These are phyloP conservation scores for Novumbra hubbsi DNA, from an alignment of 2,797 vertebrate species.

Conservation along the genomic window DNA sequence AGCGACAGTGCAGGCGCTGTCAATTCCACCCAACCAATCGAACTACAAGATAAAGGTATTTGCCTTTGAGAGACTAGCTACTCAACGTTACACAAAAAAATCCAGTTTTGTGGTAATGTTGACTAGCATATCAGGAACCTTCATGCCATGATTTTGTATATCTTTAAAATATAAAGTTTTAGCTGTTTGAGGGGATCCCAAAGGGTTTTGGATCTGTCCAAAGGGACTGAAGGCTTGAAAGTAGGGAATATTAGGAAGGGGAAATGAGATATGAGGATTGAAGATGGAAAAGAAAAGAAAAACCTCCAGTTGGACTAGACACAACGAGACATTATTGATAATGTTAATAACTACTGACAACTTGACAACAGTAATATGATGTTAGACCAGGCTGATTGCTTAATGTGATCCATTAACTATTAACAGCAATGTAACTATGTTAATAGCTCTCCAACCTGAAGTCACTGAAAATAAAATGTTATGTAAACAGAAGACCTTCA, in stretches of 20 bases:
- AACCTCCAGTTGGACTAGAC: constrained; percentile 30
- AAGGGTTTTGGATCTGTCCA: background rate
- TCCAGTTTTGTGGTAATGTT: background rate
- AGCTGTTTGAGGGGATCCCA: background rate
- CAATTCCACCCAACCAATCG: no score
- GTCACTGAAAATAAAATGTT: constrained; percentile 72
- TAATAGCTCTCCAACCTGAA: constrained; percentile 61
- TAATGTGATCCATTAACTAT: constrained; percentile 52
- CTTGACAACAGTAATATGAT: constrained; percentile 53
- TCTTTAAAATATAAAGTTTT: background rate
- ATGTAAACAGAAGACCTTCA: constrained; percentile 20
- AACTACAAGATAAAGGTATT: no score
- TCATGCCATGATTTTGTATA: constrained; percentile 27
- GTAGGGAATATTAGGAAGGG: background rate
- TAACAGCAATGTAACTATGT: constrained; percentile 63
- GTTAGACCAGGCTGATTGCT: constrained; percentile 59
- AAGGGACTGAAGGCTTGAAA: background rate
- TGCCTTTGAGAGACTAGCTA: no score
- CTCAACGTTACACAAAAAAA: no score
- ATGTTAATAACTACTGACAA: constrained; percentile 52
- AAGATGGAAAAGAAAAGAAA: background rate
- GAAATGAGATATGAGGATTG: no score
- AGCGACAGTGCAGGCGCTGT: no score
- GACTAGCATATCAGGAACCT: constrained; percentile 24
- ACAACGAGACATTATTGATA: constrained; percentile 52